Percentiles rank a stretch among this genome's conserved stretches.
Evolutionary conservation across 2,888 invertebrate species (phyloP).

Genomic region (Habroteleia sp.): DNA sequence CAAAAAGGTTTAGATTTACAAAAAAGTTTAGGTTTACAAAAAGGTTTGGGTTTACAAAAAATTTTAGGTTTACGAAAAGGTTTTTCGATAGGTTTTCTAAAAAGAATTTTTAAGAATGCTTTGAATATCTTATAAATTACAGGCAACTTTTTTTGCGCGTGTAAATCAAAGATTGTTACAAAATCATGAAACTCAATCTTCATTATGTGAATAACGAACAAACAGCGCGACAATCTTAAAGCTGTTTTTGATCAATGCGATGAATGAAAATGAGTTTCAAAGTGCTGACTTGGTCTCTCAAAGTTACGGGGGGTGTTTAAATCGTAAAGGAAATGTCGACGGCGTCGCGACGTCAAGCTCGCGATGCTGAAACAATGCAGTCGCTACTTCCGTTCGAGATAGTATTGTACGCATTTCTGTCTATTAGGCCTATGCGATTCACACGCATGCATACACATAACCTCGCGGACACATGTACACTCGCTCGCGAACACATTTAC

Average conservation of each 20-base stretch:
- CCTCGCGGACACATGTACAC: neutral
- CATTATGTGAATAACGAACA: conserved; percentile 20
- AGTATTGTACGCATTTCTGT: conserved; percentile 72
- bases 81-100: no score
- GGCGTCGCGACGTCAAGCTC: conserved; percentile 76
- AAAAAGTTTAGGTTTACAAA: no score
- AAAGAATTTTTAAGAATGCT: no score
- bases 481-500: conserved; percentile 20
- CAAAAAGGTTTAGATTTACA: no score
- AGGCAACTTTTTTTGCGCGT: no score
- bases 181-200: conserved; percentile 6
- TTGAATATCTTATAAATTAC: no score
- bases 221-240: conserved; percentile 50
- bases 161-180: no score
- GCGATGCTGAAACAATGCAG: conserved; percentile 75
- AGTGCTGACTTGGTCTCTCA: conserved; percentile 54
- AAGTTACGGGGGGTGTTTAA: conserved; percentile 65
- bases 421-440: conserved; percentile 61
- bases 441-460: conserved; percentile 18
- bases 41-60: no score
- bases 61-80: no score
- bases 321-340: conserved; percentile 78
- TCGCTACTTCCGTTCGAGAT: conserved; percentile 78
- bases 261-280: conserved; percentile 61
- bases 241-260: conserved; percentile 51